Base-by-base conservation (phyloP, 2,888 invertebrate species). In the Galerucella calmariensis region DNA sequence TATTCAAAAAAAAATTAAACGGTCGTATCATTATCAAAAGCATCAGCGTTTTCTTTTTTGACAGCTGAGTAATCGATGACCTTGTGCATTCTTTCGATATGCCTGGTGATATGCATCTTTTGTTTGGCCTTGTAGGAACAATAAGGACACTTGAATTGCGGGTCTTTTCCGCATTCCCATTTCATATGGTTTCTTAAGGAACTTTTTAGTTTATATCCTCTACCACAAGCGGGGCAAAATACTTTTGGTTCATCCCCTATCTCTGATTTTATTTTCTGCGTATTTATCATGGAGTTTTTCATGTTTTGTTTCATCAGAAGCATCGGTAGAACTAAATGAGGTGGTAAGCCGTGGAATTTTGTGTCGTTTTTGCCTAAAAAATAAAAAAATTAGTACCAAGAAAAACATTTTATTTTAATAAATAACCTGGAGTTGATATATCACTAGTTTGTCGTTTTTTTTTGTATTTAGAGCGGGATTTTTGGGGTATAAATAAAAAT, bases 141-240 rank as follows among this genome's bases (percentile, higher is more conserved):
- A 87, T 92, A 93, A 20, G 92, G 92, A 86, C 94, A 95, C 85
- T 92, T 92, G 87, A 94, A 94, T 87, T 93, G 93, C 27, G 94
- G 94, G 87, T 94, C 94, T 86, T 94, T 94, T 84, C 94, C 94
- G 87, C 94, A 94, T 88, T 94, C 94, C 93, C 94, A 94, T 87
- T 94, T 94, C 89, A 93, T 93, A 86, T 94, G 94, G 87, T 94
- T 93, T 77, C 93, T 90, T 82, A 94, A 88, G 77, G 94, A 94
- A 79, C 94, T 94, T 88, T 94, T 94, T 80, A 95, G 82, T 72
- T 85, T 95, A 89, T 95, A 95, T 79, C 94, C 92, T 80, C 95
- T 91, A 76, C 94, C 94, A 88, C 95, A 95, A 83, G 65, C n/a
- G 2, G 68, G 63, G 44, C 69, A 74, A 78, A 75, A 69, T 67